A percentile compares a stretch with the other conserved stretches of the same genome.
Conservation (phyloP, 2,113 vertebrate species). For the Colossoma macropomum region DNA sequence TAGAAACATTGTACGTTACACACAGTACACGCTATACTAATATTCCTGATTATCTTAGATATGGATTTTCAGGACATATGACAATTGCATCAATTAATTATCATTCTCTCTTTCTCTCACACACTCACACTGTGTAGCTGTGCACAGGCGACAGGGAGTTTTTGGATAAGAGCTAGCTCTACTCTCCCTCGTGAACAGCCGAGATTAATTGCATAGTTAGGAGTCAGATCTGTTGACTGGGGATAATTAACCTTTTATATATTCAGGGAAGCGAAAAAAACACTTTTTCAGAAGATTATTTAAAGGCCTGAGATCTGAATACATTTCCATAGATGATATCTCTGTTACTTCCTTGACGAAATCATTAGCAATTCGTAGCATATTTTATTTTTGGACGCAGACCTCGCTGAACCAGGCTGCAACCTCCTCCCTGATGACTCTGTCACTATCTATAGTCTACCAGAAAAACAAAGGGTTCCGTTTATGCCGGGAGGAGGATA, state of each 20-base stretch:
- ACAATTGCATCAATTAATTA: slow-evolving; percentile 13
- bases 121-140: not conserved
- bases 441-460: not conserved
- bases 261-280: slow-evolving; percentile 35
- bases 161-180: slow-evolving; percentile 10
- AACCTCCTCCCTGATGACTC: slow-evolving; percentile 4
- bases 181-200: slow-evolving; percentile 8
- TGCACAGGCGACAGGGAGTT: slow-evolving; percentile 14
- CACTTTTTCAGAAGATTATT: slow-evolving; percentile 36
- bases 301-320: slow-evolving; percentile 33
- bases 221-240: slow-evolving; percentile 56
- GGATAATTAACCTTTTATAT: slow-evolving; percentile 58
- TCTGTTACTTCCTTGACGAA: slow-evolving; percentile 26
- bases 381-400: slow-evolving; percentile 23
- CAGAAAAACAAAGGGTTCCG: slow-evolving; percentile 7
- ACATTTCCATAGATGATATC: slow-evolving; percentile 41
- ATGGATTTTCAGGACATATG: not conserved
- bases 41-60: not conserved
- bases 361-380: slow-evolving; percentile 8
- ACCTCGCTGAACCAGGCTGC: not conserved
- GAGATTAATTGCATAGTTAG: slow-evolving; percentile 56
- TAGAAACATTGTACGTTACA: too few relatives aligned
- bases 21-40: not conserved
- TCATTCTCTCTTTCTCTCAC: not conserved
- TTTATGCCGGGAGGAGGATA: not conserved